Conservation (phyloP, 2,888 invertebrate species). For the Cylindroiulus punctatus region DNA sequence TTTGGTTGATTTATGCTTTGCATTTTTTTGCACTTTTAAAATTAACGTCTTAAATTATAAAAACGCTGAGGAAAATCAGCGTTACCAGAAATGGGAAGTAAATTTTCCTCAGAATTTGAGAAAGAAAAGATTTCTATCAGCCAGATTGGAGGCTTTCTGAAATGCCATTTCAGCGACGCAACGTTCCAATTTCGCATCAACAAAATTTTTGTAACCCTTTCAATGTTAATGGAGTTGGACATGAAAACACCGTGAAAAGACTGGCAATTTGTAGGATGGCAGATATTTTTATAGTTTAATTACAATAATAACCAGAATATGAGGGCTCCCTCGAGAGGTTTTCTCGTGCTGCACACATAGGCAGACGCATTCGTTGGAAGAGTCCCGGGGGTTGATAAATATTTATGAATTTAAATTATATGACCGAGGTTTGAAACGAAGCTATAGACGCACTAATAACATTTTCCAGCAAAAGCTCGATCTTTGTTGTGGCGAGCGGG, state of each 20-base stretch:
- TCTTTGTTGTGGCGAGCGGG: not conserved
- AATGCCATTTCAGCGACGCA: too few relatives aligned
- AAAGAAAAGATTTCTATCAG: too few relatives aligned
- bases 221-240: not conserved
- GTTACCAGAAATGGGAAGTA: too few relatives aligned
- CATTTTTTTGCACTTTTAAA: too few relatives aligned
- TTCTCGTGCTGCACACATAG: not conserved
- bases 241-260: not conserved
- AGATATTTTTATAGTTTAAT: constrained; percentile 23
- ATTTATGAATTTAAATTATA: constrained; percentile 22
- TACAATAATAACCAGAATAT: not conserved
- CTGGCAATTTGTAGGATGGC: not conserved
- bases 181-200: not conserved
- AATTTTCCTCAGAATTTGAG: too few relatives aligned
- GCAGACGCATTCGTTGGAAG: not conserved
- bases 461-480: not conserved
- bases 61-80: too few relatives aligned
- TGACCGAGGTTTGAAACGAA: not conserved
- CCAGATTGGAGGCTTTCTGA: too few relatives aligned
- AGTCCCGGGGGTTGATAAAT: not conserved
- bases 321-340: not conserved
- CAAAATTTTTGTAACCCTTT: not conserved
- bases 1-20: too few relatives aligned
- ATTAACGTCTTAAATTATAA: too few relatives aligned
- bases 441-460: not conserved